phyloP scores from a whole-genome alignment of 2,888 invertebrate species.

The Ellobium chinense region DNA sequence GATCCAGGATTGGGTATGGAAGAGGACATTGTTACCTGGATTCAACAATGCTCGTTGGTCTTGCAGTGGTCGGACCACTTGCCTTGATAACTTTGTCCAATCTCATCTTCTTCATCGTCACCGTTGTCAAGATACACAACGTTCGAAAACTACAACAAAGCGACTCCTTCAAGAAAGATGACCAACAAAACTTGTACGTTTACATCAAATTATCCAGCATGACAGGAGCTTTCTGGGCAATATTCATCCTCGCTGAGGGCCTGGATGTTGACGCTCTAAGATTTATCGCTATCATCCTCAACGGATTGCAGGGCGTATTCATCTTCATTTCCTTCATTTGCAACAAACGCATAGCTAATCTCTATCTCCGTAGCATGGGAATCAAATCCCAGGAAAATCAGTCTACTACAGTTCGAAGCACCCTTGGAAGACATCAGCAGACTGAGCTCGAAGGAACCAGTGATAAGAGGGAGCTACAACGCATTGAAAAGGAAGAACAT shows the following conservation, averaged over 20 bases:
- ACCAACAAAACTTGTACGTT: conserved; percentile 7
- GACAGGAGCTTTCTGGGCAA: conserved; percentile 32
- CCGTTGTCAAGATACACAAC: conserved; percentile 16
- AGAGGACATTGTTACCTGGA: background rate
- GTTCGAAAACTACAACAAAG: background rate
- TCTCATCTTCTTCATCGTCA: conserved; percentile 7
- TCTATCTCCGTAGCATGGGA: conserved; percentile 13
- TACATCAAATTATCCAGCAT: conserved; percentile 34
- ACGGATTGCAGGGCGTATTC: conserved; percentile 44
- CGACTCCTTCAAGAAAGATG: conserved; percentile 8
- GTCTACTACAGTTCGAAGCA: background rate
- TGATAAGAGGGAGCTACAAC: too few relatives aligned
- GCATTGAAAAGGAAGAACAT: too few relatives aligned
- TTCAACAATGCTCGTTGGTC: background rate
- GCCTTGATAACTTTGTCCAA: background rate
- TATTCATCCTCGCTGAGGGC: background rate
- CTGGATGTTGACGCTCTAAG: background rate
- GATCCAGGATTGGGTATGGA: conserved; percentile 14
- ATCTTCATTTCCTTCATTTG: conserved; percentile 42
- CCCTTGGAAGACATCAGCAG: background rate
- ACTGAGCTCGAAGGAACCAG: background rate
- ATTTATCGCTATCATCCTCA: conserved; percentile 28
- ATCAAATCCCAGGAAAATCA: background rate
- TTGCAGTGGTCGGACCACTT: conserved; percentile 9
- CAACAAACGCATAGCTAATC: conserved; percentile 28